Conservation (phyloP, 2,797 vertebrate genomes). For the Rhynchotus rufescens region DNA sequence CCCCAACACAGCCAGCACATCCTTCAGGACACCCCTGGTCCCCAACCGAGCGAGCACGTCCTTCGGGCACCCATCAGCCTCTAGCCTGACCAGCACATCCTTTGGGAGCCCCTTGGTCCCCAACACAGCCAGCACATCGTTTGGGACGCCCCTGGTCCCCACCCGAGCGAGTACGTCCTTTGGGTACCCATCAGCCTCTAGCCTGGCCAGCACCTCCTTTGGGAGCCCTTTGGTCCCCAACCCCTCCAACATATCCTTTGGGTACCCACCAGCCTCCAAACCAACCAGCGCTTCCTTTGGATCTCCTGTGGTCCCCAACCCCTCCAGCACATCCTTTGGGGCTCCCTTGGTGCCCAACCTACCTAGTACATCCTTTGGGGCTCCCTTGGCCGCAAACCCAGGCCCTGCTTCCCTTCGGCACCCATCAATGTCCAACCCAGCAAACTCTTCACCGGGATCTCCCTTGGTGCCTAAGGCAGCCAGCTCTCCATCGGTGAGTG, state of each 20-base stretch:
- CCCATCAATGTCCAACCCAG: too few species aligned
- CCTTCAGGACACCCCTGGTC: background rate
- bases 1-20: background rate
- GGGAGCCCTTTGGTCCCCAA: background rate
- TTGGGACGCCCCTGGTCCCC: background rate
- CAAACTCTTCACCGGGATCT: background rate
- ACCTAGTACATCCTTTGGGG: background rate
- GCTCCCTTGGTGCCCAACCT: background rate
- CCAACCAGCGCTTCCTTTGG: background rate
- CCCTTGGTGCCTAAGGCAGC: background rate
- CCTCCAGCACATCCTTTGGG: background rate
- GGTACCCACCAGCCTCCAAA: background rate
- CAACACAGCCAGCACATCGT: background rate
- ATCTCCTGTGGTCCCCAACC: background rate
- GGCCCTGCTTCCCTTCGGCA: background rate
- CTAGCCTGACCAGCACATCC: background rate
- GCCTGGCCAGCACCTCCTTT: background rate
- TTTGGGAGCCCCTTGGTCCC: background rate
- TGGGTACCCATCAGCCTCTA: background rate
- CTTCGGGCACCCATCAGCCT: background rate
- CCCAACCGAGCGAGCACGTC: background rate
- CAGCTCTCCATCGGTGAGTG: fast-evolving
- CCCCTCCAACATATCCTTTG: background rate
- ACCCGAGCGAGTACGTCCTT: background rate
- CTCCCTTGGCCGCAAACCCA: background rate